Evolutionary conservation across 2,113 vertebrate species (phyloP).

Genomic region (Morone saxatilis): DNA sequence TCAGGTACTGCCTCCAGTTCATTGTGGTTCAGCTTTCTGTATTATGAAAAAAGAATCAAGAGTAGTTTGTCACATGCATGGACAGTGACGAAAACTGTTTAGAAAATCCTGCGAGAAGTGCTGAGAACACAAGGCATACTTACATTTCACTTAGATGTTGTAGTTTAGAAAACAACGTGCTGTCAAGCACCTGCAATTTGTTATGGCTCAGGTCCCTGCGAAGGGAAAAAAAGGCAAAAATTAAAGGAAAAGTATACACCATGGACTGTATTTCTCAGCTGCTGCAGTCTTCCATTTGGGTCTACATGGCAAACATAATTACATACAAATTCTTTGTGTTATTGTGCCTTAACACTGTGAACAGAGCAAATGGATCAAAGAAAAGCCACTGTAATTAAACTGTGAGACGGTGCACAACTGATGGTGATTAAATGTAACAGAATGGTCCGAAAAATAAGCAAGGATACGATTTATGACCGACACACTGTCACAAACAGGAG

Average conservation of each 20-base stretch:
- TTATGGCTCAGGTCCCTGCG: constrained; percentile 95
- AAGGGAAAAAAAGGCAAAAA: constrained; percentile 44
- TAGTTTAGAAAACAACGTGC: constrained; percentile 88
- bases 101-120: background rate
- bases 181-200: constrained; percentile 90
- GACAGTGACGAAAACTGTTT: background rate
- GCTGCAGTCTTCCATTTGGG: constrained; percentile 43
- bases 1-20: constrained; percentile 90
- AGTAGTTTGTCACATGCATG: constrained; percentile 1
- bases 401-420: background rate
- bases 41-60: background rate
- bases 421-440: background rate
- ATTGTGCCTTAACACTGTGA: constrained; percentile 35
- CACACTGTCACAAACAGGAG: background rate
- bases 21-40: constrained; percentile 94
- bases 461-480: constrained; percentile 1
- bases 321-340: constrained; percentile 38
- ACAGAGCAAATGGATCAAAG: constrained; percentile 25
- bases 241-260: constrained; percentile 40
- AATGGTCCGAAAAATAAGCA: constrained; percentile 3
- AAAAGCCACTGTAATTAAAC: constrained; percentile 28
- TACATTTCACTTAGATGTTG: constrained; percentile 92
- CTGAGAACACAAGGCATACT: constrained; percentile 74
- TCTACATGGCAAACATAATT: constrained; percentile 43
- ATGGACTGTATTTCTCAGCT: constrained; percentile 17